A percentile compares a stretch with the other conserved stretches of the same genome.
These are phyloP conservation scores for Drosophila peninsularis DNA, from an alignment of 2,888 invertebrate species.

Conservation along the genomic window DNA sequence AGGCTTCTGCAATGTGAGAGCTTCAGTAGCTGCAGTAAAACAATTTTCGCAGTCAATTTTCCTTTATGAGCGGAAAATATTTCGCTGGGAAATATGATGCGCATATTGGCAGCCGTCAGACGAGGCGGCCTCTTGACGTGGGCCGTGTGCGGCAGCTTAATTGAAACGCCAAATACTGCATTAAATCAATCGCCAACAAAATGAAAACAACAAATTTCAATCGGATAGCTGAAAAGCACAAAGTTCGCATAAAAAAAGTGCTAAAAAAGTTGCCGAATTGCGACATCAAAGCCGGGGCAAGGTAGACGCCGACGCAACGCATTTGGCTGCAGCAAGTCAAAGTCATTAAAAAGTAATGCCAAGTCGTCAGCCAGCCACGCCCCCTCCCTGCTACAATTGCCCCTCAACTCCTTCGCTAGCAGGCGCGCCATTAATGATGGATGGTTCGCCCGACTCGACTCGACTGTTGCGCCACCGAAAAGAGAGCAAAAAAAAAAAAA, in stretches of 20 bases:
- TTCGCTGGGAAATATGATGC: slow-evolving; percentile 72
- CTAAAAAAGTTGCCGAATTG: slow-evolving; percentile 39
- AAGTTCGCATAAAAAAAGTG: slow-evolving; percentile 23
- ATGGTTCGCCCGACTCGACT: slow-evolving; percentile 61
- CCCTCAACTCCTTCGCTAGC: slow-evolving; percentile 58
- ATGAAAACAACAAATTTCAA: slow-evolving; percentile 38
- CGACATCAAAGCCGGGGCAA: slow-evolving; percentile 26
- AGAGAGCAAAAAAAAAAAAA: not conserved
- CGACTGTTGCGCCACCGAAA: slow-evolving; percentile 46
- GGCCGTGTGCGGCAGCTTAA: slow-evolving; percentile 19
- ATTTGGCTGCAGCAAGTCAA: slow-evolving; percentile 80
- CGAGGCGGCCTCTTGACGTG: too few species aligned
- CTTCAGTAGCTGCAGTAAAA: slow-evolving; percentile 67
- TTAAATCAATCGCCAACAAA: slow-evolving; percentile 32
- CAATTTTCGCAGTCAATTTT: slow-evolving; percentile 82
- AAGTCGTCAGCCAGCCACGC: slow-evolving; percentile 62
- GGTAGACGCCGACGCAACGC: slow-evolving; percentile 57
- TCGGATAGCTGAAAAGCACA: slow-evolving; percentile 26
- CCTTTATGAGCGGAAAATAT: slow-evolving; percentile 79
- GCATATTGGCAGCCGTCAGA: slow-evolving; percentile 63
- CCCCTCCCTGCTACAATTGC: slow-evolving; percentile 12
- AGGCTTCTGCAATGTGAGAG: slow-evolving; percentile 35
- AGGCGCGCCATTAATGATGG: slow-evolving; percentile 74
- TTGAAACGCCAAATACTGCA: slow-evolving; percentile 35
- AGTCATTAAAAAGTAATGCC: slow-evolving; percentile 80